Percentiles rank a stretch among this genome's conserved stretches.
Evolutionary conservation across 1,140 invertebrate genomes (phyloP).

Genomic region (Panagrolaimus sp.): DNA sequence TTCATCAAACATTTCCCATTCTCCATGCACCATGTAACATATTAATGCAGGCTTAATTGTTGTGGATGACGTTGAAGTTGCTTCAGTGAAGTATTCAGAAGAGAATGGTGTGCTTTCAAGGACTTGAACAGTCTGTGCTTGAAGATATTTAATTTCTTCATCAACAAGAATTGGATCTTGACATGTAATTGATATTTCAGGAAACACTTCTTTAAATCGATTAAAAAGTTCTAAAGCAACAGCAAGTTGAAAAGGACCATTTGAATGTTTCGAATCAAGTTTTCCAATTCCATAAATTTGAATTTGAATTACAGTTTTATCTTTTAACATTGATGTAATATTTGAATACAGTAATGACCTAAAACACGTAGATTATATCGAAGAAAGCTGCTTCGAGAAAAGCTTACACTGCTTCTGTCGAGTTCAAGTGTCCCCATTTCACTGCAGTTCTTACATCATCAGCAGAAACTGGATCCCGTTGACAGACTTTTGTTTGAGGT

Average conservation of each 20-base stretch:
- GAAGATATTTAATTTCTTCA: background rate
- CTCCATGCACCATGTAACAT: conserved; percentile 1
- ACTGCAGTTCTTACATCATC: background rate
- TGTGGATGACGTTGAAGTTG: background rate
- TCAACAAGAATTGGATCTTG: background rate
- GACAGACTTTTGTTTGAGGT: background rate
- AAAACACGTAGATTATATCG: no score
- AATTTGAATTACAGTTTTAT: background rate
- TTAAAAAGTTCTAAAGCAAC: background rate
- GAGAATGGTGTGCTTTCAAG: background rate
- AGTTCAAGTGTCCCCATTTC: background rate
- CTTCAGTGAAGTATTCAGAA: background rate
- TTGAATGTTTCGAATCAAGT: background rate
- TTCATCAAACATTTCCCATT: conserved; percentile 4
- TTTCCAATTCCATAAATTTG: conserved; percentile 1
- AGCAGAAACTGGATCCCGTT: background rate
- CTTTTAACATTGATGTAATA: background rate
- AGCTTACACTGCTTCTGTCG: background rate
- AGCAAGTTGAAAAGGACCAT: background rate
- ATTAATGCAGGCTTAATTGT: background rate
- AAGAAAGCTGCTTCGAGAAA: no score
- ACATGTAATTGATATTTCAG: background rate
- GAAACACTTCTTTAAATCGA: background rate
- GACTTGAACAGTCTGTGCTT: background rate
- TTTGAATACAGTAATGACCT: background rate